Evolutionary conservation across 2,113 vertebrate species (phyloP).

Genomic region (Miniopterus natalensis): DNA sequence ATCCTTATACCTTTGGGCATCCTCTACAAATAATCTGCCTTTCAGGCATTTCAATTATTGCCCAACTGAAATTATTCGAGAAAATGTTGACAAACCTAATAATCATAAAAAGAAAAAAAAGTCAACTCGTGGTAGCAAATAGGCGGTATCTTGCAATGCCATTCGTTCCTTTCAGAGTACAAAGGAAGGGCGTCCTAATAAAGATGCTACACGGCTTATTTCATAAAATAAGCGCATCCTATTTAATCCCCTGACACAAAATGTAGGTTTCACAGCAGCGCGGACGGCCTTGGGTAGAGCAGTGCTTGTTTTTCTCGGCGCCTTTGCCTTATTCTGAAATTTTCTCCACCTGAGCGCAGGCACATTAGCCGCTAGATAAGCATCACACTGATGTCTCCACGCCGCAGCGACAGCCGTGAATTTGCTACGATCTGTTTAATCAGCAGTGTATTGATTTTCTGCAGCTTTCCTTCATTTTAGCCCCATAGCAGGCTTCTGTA

Average conservation of each 20-base stretch:
- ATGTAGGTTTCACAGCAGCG: conserved; percentile 77
- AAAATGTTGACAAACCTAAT: conserved; percentile 71
- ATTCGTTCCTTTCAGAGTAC: conserved; percentile 81
- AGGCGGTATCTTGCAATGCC: conserved; percentile 69
- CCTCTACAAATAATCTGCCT: conserved; percentile 68
- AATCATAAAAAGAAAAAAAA: conserved; percentile 71
- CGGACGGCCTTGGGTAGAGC: conserved; percentile 73
- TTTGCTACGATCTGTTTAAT: conserved; percentile 97
- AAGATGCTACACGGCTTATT: conserved; percentile 68
- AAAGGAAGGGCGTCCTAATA: conserved; percentile 76
- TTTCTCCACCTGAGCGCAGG: conserved; percentile 89
- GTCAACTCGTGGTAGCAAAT: conserved; percentile 76
- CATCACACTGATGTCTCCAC: conserved; percentile 92
- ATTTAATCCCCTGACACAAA: conserved; percentile 70
- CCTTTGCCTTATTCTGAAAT: conserved; percentile 88
- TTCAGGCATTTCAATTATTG: conserved; percentile 83
- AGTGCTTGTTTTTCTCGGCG: conserved; percentile 84
- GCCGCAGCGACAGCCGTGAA: conserved; percentile 93
- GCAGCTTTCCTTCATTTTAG: conserved; percentile 93
- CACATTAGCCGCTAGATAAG: conserved; percentile 90
- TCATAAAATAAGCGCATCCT: conserved; percentile 68
- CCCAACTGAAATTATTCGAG: conserved; percentile 76
- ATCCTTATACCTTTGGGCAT: conserved; percentile 74
- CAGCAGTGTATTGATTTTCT: conserved; percentile 95
- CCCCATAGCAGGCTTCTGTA: conserved; percentile 92